A percentile compares a stretch with the other conserved stretches of the same genome.
Conservation (phyloP, 2,113 vertebrate species). For the Sinocyclocheilus maitianheensis region DNA sequence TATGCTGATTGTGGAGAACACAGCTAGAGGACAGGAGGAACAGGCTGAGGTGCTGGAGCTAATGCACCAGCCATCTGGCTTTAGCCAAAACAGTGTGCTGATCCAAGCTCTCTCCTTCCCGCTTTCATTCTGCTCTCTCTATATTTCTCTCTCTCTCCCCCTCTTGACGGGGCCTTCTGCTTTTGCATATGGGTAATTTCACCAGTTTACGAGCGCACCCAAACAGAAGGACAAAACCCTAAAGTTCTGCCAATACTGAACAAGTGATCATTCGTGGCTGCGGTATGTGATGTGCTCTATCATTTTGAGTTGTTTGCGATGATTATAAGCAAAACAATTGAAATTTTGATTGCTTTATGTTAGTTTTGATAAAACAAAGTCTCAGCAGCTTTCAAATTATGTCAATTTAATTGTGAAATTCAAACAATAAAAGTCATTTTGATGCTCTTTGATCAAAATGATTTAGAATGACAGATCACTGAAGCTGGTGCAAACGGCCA, state of each 20-base stretch:
- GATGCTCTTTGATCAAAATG: too few relatives aligned
- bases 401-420: too few relatives aligned
- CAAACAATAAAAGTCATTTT: too few relatives aligned
- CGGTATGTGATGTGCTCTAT: neutral
- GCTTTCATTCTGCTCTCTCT: conserved; percentile 21
- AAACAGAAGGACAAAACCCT: conserved; percentile 51
- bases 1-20: conserved; percentile 62
- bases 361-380: neutral
- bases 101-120: conserved; percentile 24
- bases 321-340: neutral
- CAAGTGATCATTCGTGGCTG: conserved; percentile 14
- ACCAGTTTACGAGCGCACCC: conserved; percentile 38
- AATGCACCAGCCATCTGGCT: conserved; percentile 68
- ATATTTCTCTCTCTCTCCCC: conserved; percentile 40
- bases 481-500: too few relatives aligned
- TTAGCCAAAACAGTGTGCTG: conserved; percentile 60
- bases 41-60: conserved; percentile 63
- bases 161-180: conserved; percentile 41
- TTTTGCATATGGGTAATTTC: conserved; percentile 48
- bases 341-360: neutral
- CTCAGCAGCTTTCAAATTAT: too few relatives aligned
- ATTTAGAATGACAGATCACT: too few relatives aligned
- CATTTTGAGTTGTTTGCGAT: neutral
- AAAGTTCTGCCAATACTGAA: conserved; percentile 38
- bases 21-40: conserved; percentile 67